Evolutionary conservation across 2,113 vertebrate species (phyloP), one percentile per base, ranked within the genome.

Genomic region (Centrocercus urophasianus): DNA sequence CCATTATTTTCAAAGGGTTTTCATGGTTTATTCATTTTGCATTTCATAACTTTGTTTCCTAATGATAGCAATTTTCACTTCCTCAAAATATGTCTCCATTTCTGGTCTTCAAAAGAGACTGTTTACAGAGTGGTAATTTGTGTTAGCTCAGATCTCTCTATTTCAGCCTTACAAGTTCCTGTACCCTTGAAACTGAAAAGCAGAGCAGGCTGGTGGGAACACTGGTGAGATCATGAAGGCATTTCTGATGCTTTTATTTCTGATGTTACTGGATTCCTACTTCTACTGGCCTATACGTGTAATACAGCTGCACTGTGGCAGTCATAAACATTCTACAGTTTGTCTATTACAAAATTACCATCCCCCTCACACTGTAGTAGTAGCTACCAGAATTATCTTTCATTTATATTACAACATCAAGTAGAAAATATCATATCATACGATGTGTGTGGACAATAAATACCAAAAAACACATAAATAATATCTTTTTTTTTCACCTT

Each of bases 321-420:
- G 30, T 27, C 74, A 95, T 92, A 95, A 89, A 93, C 52, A 61
- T 74, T 65, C 66, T 25, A 25, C 13, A 69, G 60, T 60, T 95
- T 73, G 11, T 45, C 82, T 65, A 57, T 43, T 71, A 72, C 45
- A 82, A 86, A 92, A 92, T 38, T 27, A 25, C 36, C 30, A 82
- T 82, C 81, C 14, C 32, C 83, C 19, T 83, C 70, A 64, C 40
- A 81, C 13, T 54, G 34, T 8, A 83, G 65, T 28, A 28, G 10
- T 48, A 92, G 60, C 71, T 81, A 89, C 20, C 19, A 57, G 12
- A 3, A 81, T 38, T 25, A 82, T 84, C 47, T 84, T 87, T 82
- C 77, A 89, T 89, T 91, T n/a, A 91, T 54, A 73, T 65, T 75
- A 75, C 77, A 92, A 47, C 11, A 47, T 2, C 65, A n/a, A 32